Percentiles rank a stretch among this genome's conserved stretches.
Conservation (phyloP, 2,888 invertebrate species). For the Drosophila quasianomalipes region DNA sequence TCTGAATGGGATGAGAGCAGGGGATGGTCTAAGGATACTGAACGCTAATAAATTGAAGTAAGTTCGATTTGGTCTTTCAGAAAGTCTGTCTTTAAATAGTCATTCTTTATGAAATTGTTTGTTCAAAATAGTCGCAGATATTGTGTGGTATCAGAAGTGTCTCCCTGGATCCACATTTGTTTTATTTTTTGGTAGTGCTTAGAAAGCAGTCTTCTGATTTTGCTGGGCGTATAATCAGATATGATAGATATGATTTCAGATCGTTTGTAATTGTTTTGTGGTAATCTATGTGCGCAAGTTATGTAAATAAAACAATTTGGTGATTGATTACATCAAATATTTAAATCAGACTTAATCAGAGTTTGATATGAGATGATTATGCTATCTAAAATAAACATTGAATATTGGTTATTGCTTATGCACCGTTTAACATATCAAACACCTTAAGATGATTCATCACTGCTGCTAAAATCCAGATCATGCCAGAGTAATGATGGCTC, state of each 20-base stretch:
- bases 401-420: too few relatives aligned
- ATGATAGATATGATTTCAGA: background rate
- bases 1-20: background rate
- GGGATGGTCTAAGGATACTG: background rate
- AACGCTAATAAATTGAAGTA: too few relatives aligned
- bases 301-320: background rate
- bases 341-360: background rate
- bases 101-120: background rate
- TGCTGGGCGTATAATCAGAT: background rate
- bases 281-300: background rate
- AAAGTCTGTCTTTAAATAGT: background rate
- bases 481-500: background rate
- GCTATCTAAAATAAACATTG: background rate
- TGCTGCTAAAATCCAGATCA: background rate
- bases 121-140: background rate
- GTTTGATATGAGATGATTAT: background rate
- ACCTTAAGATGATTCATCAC: background rate
- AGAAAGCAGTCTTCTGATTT: background rate
- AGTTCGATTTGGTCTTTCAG: too few relatives aligned
- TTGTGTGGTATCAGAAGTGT: background rate
- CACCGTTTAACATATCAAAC: background rate
- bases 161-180: background rate
- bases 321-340: background rate
- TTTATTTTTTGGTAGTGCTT: background rate
- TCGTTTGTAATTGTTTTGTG: background rate